phyloP scores from a whole-genome alignment of 2,113 vertebrate genomes.

The Alosa alosa region DNA sequence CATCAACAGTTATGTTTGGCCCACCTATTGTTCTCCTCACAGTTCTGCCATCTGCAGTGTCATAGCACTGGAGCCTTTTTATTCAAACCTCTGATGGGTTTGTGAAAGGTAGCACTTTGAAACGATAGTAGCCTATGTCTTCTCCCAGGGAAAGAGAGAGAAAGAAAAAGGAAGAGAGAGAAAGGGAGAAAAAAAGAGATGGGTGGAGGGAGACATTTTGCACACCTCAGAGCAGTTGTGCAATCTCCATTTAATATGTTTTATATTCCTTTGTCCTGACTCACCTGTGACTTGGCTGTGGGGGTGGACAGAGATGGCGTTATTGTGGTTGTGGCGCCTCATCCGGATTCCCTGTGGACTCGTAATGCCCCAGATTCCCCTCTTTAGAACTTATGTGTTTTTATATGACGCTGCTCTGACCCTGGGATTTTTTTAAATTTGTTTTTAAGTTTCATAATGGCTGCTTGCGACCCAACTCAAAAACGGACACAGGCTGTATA shows the following conservation, averaged over 20 bases:
- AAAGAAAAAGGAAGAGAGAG: not conserved
- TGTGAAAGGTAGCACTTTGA: not conserved
- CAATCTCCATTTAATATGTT: conserved; percentile 54
- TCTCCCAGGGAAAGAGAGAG: not conserved
- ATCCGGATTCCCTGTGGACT: conserved; percentile 24
- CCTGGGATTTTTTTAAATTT: not conserved
- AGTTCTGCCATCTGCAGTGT: not conserved
- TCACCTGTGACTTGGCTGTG: conserved; percentile 51
- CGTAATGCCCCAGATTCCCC: not conserved
- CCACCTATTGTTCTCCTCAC: not conserved
- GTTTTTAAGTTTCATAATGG: not conserved
- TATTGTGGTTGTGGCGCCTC: not conserved
- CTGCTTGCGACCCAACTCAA: not conserved
- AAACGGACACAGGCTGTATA: not conserved
- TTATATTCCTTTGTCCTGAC: conserved; percentile 51
- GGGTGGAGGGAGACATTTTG: not conserved
- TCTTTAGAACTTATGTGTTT: conserved; percentile 7
- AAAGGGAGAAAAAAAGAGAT: not conserved
- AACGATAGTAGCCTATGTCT: not conserved
- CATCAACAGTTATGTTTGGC: not conserved
- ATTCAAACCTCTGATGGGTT: not conserved
- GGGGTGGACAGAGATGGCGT: conserved; percentile 32
- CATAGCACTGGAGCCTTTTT: not conserved
- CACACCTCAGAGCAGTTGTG: conserved; percentile 19
- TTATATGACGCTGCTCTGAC: not conserved